A percentile compares a stretch with the other conserved stretches of the same genome.
Conservation (phyloP, 1,140 invertebrate species). For the Mycetomoellerius zeteki region DNA sequence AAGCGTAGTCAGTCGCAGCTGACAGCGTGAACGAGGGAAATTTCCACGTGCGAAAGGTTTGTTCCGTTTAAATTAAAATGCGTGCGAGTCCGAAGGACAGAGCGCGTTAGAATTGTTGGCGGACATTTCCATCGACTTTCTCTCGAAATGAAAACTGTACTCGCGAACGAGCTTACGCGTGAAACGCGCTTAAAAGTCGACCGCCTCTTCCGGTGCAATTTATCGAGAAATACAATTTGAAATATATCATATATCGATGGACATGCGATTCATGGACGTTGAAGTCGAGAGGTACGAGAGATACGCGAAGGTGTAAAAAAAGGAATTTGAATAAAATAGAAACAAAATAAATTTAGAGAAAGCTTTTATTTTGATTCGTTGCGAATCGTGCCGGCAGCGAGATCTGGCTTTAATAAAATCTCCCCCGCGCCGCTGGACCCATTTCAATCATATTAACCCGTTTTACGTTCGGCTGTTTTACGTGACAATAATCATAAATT, state of each 20-base stretch:
- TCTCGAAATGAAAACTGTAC: slow-evolving; percentile 10
- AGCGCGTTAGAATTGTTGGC: slow-evolving; percentile 41
- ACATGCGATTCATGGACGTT: too few relatives aligned
- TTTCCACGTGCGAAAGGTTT: slow-evolving; percentile 70
- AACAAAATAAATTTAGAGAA: slow-evolving; percentile 22
- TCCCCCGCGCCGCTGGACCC: not conserved
- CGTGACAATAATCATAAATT: slow-evolving; percentile 62
- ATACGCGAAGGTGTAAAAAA: not conserved
- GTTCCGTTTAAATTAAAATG: slow-evolving; percentile 63
- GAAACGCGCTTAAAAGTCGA: slow-evolving; percentile 26
- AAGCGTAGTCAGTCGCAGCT: slow-evolving; percentile 71
- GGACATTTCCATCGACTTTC: slow-evolving; percentile 41
- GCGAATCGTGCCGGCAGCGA: not conserved
- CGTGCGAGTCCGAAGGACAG: not conserved
- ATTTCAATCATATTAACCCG: slow-evolving; percentile 55
- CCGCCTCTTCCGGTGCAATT: not conserved
- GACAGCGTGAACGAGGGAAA: slow-evolving; percentile 63
- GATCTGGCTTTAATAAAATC: slow-evolving; percentile 34
- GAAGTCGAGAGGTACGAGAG: not conserved
- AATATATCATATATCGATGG: not conserved
- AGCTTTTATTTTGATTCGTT: slow-evolving; percentile 34
- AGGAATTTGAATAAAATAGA: not conserved
- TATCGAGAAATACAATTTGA: slow-evolving; percentile 34
- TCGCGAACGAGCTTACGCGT: slow-evolving; percentile 1
- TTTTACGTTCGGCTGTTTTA: slow-evolving; percentile 54